phyloP scores from a whole-genome alignment of 2,113 vertebrate species.

The Otus sunia region DNA sequence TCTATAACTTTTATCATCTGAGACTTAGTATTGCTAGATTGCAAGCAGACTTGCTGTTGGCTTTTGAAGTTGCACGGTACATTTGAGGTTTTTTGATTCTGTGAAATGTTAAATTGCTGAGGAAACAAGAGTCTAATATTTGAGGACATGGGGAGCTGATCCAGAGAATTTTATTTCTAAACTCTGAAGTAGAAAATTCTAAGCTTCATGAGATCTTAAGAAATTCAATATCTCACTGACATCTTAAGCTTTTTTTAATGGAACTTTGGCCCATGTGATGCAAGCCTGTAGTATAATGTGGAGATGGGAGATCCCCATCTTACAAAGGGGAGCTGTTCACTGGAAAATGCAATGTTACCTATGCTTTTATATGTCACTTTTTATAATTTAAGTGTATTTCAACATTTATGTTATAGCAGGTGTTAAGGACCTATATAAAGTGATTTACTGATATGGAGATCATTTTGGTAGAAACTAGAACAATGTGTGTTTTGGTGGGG shows the following conservation, averaged over 20 bases:
- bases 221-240: neutral
- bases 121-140: neutral
- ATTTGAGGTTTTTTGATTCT: neutral
- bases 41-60: neutral
- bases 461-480: neutral
- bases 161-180: neutral
- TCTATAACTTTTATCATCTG: neutral
- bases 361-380: neutral
- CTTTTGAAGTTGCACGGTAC: neutral
- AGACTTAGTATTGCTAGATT: neutral
- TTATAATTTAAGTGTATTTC: neutral
- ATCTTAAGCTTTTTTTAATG: neutral
- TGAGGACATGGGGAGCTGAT: neutral
- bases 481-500: too few species aligned
- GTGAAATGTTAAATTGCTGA: neutral
- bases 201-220: neutral
- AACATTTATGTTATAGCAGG: neutral
- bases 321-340: neutral
- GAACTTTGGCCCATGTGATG: accelerated
- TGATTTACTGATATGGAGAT: neutral
- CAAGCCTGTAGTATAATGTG: neutral
- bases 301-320: neutral
- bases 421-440: neutral
- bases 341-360: neutral
- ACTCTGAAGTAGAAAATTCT: neutral